Conservation (phyloP, 2,113 vertebrate genomes). For the Danio rerio region GRCz12tu NC_133188.1:23234001-23234500, state of each 20-base stretch:
- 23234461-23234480: conserved; percentile 36
- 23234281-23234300: conserved; percentile 46
- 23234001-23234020: neutral
- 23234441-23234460: conserved; percentile 18
- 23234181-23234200: conserved; percentile 41
- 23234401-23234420: conserved; percentile 19
- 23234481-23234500: neutral
- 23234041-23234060: neutral
- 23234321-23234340: conserved; percentile 39
- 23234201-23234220: conserved; percentile 39
- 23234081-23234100: conserved; percentile 11
- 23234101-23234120: conserved; percentile 13
- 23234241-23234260: conserved; percentile 54
- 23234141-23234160: conserved; percentile 34
- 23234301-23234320: conserved; percentile 31
- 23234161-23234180: conserved; percentile 18
- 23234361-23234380: conserved; percentile 18
- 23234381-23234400: conserved; percentile 7
- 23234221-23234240: conserved; percentile 40
- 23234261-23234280: conserved; percentile 48
- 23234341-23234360: conserved; percentile 38
- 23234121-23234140: conserved; percentile 32
- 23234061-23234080: neutral
- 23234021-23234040: neutral
- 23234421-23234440: conserved; percentile 29